These are phyloP conservation scores for Otus scops DNA, from an alignment of 2,797 vertebrate species.

Conservation along the genomic window DNA sequence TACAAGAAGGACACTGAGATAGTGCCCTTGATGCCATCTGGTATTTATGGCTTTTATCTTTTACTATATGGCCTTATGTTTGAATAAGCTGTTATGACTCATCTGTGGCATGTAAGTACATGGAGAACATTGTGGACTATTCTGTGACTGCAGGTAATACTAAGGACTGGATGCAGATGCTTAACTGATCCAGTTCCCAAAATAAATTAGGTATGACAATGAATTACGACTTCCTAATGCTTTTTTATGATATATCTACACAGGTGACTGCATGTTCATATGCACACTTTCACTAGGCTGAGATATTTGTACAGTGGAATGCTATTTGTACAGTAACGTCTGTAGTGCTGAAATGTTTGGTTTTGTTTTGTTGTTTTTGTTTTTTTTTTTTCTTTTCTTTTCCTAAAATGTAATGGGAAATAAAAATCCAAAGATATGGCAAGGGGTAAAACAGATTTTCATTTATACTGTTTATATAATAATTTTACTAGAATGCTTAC, in stretches of 20 bases:
- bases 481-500: background rate
- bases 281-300: background rate
- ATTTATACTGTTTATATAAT: background rate
- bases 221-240: background rate
- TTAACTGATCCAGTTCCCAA: background rate
- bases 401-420: background rate
- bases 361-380: no score
- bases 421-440: background rate
- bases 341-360: background rate
- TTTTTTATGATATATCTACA: background rate
- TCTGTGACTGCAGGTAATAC: background rate
- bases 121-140: background rate
- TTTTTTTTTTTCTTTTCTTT: background rate
- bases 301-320: background rate
- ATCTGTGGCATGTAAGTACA: background rate
- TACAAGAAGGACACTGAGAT: background rate
- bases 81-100: background rate
- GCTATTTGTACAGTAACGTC: background rate
- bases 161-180: background rate
- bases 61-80: background rate
- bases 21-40: background rate
- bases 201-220: background rate
- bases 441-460: background rate
- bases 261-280: background rate
- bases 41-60: background rate